A percentile compares a stretch with the other conserved stretches of the same genome.
Conservation (phyloP, 2,888 invertebrate genomes). For the Hirtodrosophila cameraria region DNA sequence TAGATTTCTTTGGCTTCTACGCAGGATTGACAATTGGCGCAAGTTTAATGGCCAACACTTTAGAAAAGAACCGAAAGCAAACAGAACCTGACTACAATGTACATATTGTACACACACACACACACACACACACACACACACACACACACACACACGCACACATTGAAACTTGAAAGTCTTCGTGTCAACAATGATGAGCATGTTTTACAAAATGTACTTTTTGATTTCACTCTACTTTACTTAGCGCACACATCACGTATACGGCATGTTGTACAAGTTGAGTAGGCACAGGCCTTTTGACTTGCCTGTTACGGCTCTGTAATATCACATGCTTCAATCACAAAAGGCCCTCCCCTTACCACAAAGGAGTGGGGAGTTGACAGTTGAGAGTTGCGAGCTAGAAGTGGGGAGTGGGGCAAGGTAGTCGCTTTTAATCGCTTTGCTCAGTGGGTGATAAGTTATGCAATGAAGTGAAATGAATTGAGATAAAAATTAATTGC, state of each 20-base stretch:
- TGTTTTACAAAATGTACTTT: conserved; percentile 71
- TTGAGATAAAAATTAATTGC: conserved; percentile 58
- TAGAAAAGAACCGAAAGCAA: conserved; percentile 26
- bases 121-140: no score
- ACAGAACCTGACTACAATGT: conserved; percentile 47
- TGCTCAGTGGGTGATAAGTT: conserved; percentile 59
- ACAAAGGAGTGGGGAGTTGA: no score
- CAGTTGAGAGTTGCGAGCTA: no score
- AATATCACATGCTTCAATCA: conserved; percentile 45
- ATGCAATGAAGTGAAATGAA: conserved; percentile 65
- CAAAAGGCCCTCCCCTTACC: conserved; percentile 8
- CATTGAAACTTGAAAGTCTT: conserved; percentile 58
- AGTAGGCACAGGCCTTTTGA: conserved; percentile 41
- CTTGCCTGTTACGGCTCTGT: conserved; percentile 54
- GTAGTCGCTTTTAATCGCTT: conserved; percentile 40
- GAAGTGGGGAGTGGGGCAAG: conserved; percentile 13
- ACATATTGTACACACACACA: conserved; percentile 33
- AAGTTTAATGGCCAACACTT: conserved; percentile 22
- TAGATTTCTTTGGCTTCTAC: neutral
- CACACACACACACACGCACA: no score
- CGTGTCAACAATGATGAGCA: conserved; percentile 77
- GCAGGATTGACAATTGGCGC: conserved; percentile 7
- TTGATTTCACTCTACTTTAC: conserved; percentile 37
- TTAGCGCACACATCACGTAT: conserved; percentile 46
- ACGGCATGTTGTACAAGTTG: conserved; percentile 54